Evolutionary conservation across 2,113 vertebrate species (phyloP).

Genomic region (Apeltes quadracus): DNA sequence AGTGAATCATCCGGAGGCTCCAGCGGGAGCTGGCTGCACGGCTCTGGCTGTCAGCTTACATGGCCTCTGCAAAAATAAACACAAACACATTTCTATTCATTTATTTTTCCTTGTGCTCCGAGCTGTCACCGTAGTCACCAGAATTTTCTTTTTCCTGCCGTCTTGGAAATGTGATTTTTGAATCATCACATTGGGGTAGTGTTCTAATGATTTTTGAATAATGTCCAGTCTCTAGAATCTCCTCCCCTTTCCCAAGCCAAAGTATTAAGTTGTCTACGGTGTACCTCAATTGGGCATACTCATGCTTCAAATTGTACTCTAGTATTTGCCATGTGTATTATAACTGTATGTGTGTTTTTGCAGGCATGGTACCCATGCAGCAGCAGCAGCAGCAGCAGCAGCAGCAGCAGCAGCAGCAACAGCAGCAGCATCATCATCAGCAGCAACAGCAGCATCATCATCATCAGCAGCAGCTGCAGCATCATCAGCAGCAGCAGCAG

Average conservation of each 20-base stretch:
- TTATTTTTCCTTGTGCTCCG: conserved; percentile 33
- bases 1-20: conserved; percentile 53
- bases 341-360: conserved; percentile 18
- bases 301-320: conserved; percentile 5
- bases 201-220: too few relatives aligned
- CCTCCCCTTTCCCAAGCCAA: not conserved
- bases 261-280: conserved; percentile 8
- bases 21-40: conserved; percentile 39
- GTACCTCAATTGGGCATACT: conserved; percentile 5
- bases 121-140: conserved; percentile 53
- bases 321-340: not conserved
- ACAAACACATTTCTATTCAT: conserved; percentile 24
- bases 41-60: conserved; percentile 46
- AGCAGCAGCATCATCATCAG: conserved; percentile 60
- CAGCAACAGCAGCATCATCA: conserved; percentile 81
- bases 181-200: too few relatives aligned
- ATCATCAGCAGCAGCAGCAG: conserved; percentile 80
- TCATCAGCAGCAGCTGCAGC: conserved; percentile 72
- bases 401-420: conserved; percentile 16
- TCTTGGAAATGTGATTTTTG: conserved; percentile 52
- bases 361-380: conserved; percentile 93
- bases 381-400: conserved; percentile 65
- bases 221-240: conserved; percentile 11
- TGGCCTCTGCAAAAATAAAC: conserved; percentile 55
- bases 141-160: conserved; percentile 39